Base-by-base conservation (phyloP, 2,797 vertebrate genomes). In the Kryptopterus vitreolus region DNA sequence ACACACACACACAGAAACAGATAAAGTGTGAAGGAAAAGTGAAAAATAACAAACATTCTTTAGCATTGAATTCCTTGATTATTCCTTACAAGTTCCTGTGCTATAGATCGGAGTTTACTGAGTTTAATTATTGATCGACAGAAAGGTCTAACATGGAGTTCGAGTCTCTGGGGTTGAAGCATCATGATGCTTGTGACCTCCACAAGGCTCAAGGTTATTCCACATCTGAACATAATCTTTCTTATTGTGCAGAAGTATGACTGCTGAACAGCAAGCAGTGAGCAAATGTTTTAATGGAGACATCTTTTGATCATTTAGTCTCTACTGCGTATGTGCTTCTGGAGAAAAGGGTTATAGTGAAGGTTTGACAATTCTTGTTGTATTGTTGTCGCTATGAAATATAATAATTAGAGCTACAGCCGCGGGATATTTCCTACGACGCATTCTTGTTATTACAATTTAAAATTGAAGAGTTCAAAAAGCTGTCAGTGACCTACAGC, bases 81-180 rank as follows among this genome's bases (percentile, higher is more conserved):
- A 31, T 22, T 71, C 18, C 70, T 46, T 80, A 65, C 71, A 57
- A 29, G 48, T 31, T 65, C 13, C n/a, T 20, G 31, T 10, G 22
- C 50, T 20, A 29, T 16, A 53, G 70, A 55, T 16, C 15, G 43
- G 50, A 55, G 57, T 61, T 55, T 24, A 26, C 57, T 53, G 2
- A 61, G 61, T 81, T 52, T 59, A 58, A 75, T 73, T 59, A 82
- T 73, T 85, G 65, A 84, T 82, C 65, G 75, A 66, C 59, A 43
- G 59, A 84, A 70, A 50, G 68, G 66, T 29, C 77, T 52, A 58
- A 74, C 46, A 24, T 55, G 58, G 65, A 76, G 59, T 59, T 57
- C 43, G 9, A 24, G 26, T 46, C 46, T 29, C 48, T 24, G 7
- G 58, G 13, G 29, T 48, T 66, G 75, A 79, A 59, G 24, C 31